Evolutionary conservation across 2,113 vertebrate species (phyloP).

Genomic region (Dunckerocampus dactyliophorus): DNA sequence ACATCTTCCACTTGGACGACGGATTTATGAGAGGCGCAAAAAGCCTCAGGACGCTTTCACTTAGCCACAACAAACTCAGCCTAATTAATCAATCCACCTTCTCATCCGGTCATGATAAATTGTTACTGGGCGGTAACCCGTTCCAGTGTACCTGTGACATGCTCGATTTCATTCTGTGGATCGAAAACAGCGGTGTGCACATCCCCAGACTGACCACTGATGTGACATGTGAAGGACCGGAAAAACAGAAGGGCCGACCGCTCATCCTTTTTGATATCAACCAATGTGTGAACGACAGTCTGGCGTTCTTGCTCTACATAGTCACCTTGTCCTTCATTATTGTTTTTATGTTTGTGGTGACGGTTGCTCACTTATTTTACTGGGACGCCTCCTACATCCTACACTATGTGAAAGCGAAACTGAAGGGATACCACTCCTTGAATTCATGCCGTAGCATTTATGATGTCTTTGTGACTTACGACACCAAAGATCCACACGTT

Average conservation of each 20-base stretch:
- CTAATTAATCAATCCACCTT: constrained; percentile 68
- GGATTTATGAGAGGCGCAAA: constrained; percentile 49
- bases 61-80: constrained; percentile 68
- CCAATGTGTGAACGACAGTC: constrained; percentile 54
- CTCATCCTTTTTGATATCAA: constrained; percentile 56
- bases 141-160: constrained; percentile 75
- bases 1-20: constrained; percentile 61
- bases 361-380: constrained; percentile 73
- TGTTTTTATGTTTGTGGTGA: constrained; percentile 47
- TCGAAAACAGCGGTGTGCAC: constrained; percentile 44
- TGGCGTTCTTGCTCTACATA: constrained; percentile 49
- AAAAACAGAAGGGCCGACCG: constrained; percentile 25
- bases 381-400: constrained; percentile 73
- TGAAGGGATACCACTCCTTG: constrained; percentile 62
- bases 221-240: constrained; percentile 59
- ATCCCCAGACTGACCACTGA: constrained; percentile 64
- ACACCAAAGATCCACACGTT: constrained; percentile 71
- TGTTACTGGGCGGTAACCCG: constrained; percentile 69
- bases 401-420: constrained; percentile 62
- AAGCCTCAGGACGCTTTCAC: constrained; percentile 59
- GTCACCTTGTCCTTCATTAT: constrained; percentile 59
- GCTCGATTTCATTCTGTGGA: constrained; percentile 69
- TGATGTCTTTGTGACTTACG: constrained; percentile 73
- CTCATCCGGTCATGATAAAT: background rate
- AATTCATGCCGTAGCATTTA: constrained; percentile 54